Conservation (phyloP, 2,797 vertebrate species). For the Labroides dimidiatus region DNA sequence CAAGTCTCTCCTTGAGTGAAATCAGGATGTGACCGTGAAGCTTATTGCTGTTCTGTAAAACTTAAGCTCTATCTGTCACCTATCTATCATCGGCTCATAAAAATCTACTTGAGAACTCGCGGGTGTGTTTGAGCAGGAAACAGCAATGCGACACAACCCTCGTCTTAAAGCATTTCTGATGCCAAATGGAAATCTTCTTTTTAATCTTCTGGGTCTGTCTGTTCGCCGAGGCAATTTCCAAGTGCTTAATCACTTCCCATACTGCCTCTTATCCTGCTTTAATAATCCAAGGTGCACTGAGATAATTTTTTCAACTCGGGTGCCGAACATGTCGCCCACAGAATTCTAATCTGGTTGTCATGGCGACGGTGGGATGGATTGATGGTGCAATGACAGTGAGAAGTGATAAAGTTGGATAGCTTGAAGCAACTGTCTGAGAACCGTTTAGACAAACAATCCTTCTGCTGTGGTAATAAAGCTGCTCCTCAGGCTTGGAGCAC, state of each 20-base stretch:
- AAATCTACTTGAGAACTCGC: neutral
- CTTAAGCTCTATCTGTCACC: too few relatives aligned
- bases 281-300: slow-evolving; percentile 2
- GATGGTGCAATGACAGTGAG: slow-evolving; percentile 1
- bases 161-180: neutral
- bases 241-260: slow-evolving; percentile 2
- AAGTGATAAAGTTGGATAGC: slow-evolving; percentile 9
- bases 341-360: slow-evolving; percentile 23
- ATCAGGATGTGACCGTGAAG: too few relatives aligned
- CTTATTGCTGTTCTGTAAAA: too few relatives aligned
- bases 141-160: neutral
- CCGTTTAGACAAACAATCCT: slow-evolving; percentile 8
- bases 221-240: neutral
- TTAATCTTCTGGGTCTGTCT: neutral
- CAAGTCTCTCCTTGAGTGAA: too few relatives aligned
- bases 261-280: neutral
- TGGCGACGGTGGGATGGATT: slow-evolving; percentile 18
- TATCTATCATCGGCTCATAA: too few relatives aligned
- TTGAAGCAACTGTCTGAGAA: slow-evolving; percentile 15
- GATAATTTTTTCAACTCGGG: slow-evolving; percentile 17
- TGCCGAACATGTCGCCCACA: neutral
- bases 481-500: slow-evolving; percentile 6
- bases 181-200: neutral
- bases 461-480: neutral
- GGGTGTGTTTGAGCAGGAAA: neutral